These are phyloP conservation scores for Rhyacophila evoluta DNA, from an alignment of 2,888 invertebrate species.

Conservation along the genomic window DNA sequence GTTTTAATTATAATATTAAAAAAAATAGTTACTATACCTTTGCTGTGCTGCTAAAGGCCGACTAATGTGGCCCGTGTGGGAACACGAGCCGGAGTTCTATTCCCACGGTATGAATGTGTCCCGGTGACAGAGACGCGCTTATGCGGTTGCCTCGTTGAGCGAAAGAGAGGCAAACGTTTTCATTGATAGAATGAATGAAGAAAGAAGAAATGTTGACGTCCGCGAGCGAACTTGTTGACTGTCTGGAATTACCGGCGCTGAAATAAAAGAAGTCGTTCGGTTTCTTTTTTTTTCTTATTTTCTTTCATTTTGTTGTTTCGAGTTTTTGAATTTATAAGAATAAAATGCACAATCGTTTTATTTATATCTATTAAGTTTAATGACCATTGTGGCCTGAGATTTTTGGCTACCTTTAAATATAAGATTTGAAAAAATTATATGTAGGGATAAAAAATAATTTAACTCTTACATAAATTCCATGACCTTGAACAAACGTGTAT, in stretches of 20 bases:
- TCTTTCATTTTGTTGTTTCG: background rate
- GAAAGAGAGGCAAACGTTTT: slow-evolving; percentile 27
- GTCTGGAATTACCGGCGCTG: slow-evolving; percentile 33
- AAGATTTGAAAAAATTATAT: too few species aligned
- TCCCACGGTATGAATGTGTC: slow-evolving; percentile 53
- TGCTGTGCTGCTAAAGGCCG: background rate
- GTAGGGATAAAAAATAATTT: too few species aligned
- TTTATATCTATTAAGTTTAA: background rate
- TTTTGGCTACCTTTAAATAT: too few species aligned
- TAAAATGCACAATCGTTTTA: background rate
- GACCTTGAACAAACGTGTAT: too few species aligned
- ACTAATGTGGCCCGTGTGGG: slow-evolving; percentile 55
- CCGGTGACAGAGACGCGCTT: slow-evolving; percentile 31
- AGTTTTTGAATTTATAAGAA: slow-evolving; percentile 3
- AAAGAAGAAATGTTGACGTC: slow-evolving; percentile 34
- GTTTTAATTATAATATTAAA: background rate
- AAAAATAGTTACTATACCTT: background rate
- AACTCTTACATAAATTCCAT: too few species aligned
- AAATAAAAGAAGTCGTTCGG: slow-evolving; percentile 19
- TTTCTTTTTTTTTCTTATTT: background rate
- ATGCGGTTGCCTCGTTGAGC: background rate
- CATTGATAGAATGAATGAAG: slow-evolving; percentile 52
- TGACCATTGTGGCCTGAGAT: too few species aligned
- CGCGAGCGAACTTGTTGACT: slow-evolving; percentile 19
- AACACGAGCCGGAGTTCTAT: slow-evolving; percentile 54